Evolutionary conservation across 2,888 invertebrate genomes (phyloP), one percentile per base, ranked within the genome.

Genomic region (Sialis fuliginosa): DNA sequence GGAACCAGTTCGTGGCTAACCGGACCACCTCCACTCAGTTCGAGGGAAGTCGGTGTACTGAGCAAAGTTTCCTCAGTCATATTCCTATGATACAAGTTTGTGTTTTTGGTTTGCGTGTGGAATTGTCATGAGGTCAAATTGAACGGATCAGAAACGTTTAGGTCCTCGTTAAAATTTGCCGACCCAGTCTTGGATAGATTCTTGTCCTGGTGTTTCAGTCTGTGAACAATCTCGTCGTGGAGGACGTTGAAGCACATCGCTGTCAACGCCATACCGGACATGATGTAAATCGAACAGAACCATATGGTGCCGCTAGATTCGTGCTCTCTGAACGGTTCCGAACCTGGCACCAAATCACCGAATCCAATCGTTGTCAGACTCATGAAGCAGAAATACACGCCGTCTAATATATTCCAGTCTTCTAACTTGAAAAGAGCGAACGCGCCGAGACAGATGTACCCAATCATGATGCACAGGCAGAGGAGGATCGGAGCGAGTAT

Each of bases 321-420:
- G 65, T 74, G 59, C 65, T 74, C 59, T 62, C 71, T 61, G 63
- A 70, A 62, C 57, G 75, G 61, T 64, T 75, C 62, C 64, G 72
- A 63, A 33, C 86, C 86, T 45, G 88, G 87, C 53, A 87, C 74
- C 67, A 88, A 77, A 60, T 87, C 87, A 50, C 88, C 89, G 55
- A 90, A 90, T 33, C 92, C 92, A 58, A 89, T 90, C 10, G 91
- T 91, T 58, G 87, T 90, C 59, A 93, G 72, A 54, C 90, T 87
- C 81, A 93, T 92, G 66, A 95, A 95, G 67, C 92, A 93, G 67
- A 93, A 95, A 67, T 88, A 95, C 58, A 90, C 79, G 52, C 89
- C 88, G 61, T 93, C 92, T 54, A 96, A 69, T 51, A 88, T 76
- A 55, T 79, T 75, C 87, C 95, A 89, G 62, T 86, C 85, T 61